Conservation (phyloP, 2,113 vertebrate genomes). For the Gopherus flavomarginatus region DNA sequence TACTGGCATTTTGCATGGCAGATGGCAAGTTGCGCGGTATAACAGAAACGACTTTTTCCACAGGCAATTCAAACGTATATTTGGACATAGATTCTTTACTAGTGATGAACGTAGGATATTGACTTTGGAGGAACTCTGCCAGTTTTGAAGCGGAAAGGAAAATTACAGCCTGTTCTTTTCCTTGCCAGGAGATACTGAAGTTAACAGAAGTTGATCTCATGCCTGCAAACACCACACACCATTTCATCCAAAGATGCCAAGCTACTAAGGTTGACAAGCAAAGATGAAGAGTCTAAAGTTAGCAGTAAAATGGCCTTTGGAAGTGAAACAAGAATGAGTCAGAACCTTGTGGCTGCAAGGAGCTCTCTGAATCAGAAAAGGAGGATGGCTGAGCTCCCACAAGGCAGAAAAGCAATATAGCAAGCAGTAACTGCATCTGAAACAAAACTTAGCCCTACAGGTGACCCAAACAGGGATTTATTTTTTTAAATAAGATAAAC, state of each 20-base stretch:
- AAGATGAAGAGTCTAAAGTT: constrained; percentile 72
- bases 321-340: constrained; percentile 70
- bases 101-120: constrained; percentile 38
- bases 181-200: constrained; percentile 56
- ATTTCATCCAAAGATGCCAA: constrained; percentile 56
- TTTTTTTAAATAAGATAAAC: constrained; percentile 29
- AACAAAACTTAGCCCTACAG: constrained; percentile 65
- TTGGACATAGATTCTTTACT: constrained; percentile 54
- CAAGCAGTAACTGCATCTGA: constrained; percentile 69
- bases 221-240: constrained; percentile 52
- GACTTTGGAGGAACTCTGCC: constrained; percentile 35
- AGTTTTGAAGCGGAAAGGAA: constrained; percentile 61
- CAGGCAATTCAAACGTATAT: constrained; percentile 49
- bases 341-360: constrained; percentile 69
- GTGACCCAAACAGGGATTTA: constrained; percentile 64
- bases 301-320: constrained; percentile 62
- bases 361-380: constrained; percentile 71
- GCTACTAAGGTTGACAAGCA: constrained; percentile 67
- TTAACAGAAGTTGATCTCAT: constrained; percentile 56
- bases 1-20: constrained; percentile 44
- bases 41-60: constrained; percentile 43
- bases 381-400: constrained; percentile 74
- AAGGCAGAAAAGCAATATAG: constrained; percentile 74
- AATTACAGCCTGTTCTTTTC: constrained; percentile 42
- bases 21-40: constrained; percentile 54